A percentile compares a stretch with the other conserved stretches of the same genome.
phyloP scores from a whole-genome alignment of 1,140 invertebrate species.

The Diorhabda elongata region DNA sequence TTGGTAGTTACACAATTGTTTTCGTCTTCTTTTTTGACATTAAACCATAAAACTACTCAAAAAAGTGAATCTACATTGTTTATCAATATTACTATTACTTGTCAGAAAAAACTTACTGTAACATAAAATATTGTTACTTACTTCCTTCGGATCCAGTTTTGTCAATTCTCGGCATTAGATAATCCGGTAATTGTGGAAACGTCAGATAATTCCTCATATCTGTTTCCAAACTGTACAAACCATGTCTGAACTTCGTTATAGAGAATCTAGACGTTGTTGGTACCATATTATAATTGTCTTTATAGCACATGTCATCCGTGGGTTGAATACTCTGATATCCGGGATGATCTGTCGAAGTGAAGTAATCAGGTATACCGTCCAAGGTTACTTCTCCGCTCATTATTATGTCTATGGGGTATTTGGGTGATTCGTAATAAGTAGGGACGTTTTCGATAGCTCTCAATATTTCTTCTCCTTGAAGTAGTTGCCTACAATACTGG shows the following conservation, averaged over 20 bases:
- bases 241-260: background rate
- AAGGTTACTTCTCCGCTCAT: constrained; percentile 38
- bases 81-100: too few relatives aligned
- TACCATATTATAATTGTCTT: background rate
- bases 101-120: too few relatives aligned
- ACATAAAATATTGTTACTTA: background rate
- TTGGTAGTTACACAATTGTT: too few relatives aligned
- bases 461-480: constrained; percentile 53
- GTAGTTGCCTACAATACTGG: constrained; percentile 45
- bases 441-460: constrained; percentile 49
- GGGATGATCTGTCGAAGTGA: background rate
- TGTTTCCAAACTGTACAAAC: constrained; percentile 5
- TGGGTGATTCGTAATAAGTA: constrained; percentile 52
- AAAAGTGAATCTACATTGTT: too few relatives aligned
- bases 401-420: constrained; percentile 46
- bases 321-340: constrained; percentile 2
- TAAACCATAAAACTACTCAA: too few relatives aligned
- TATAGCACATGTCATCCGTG: background rate
- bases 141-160: background rate
- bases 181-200: background rate
- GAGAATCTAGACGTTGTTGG: background rate
- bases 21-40: too few relatives aligned
- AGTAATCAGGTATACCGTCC: constrained; percentile 7
- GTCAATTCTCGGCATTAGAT: background rate
- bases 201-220: constrained; percentile 3